Evolutionary conservation across 2,113 vertebrate genomes (phyloP).

Genomic region (Solea senegalensis): DNA sequence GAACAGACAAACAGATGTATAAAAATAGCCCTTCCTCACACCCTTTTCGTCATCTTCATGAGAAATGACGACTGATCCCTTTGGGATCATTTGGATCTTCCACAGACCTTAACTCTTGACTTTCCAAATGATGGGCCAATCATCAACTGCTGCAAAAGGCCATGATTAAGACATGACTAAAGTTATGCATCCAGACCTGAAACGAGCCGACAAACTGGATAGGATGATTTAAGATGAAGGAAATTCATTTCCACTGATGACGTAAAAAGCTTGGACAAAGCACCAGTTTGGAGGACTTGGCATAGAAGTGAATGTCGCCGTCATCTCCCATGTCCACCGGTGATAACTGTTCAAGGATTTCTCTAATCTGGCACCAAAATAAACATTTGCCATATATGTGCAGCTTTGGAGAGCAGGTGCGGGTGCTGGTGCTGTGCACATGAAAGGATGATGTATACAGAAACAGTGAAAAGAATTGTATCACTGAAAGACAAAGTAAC

Average conservation of each 20-base stretch:
- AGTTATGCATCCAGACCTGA: conserved; percentile 6
- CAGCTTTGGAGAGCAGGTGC: background rate
- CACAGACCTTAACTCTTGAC: conserved; percentile 35
- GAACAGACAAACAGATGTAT: conserved; percentile 57
- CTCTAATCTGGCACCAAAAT: background rate
- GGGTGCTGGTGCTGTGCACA: too few relatives aligned
- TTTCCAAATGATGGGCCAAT: conserved; percentile 51
- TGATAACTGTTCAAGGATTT: conserved; percentile 29
- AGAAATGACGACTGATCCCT: conserved; percentile 77
- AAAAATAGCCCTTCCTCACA: conserved; percentile 62
- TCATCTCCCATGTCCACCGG: background rate
- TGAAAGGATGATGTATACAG: background rate
- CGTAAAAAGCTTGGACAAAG: background rate
- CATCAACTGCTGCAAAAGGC: conserved; percentile 58
- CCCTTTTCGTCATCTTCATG: conserved; percentile 71
- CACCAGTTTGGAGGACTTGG: conserved; percentile 14
- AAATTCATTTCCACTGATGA: background rate
- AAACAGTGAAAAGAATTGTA: background rate
- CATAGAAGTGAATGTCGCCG: background rate
- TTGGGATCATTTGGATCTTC: conserved; percentile 70
- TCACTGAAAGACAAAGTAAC: background rate
- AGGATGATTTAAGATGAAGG: conserved; percentile 3
- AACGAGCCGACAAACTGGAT: conserved; percentile 1
- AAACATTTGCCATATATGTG: background rate
- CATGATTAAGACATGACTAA: conserved; percentile 60